Evolutionary conservation across 1,140 invertebrate species (phyloP).

Genomic region (Linepithema humile): DNA sequence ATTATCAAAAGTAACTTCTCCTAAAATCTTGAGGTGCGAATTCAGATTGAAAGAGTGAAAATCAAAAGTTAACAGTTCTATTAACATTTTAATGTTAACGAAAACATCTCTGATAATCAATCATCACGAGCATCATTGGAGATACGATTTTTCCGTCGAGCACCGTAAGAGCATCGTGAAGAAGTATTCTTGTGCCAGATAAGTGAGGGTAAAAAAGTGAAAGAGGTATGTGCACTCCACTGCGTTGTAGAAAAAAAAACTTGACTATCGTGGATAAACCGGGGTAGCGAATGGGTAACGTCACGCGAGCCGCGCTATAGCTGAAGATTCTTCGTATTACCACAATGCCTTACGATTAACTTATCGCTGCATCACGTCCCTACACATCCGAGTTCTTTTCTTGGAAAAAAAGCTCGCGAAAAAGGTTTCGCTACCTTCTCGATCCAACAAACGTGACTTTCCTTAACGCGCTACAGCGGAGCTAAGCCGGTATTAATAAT

Average conservation of each 20-base stretch:
- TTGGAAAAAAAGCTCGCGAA: constrained; percentile 21
- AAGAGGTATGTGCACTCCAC: not conserved
- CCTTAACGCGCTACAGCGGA: not conserved
- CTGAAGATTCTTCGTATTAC: constrained; percentile 56
- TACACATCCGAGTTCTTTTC: constrained; percentile 37
- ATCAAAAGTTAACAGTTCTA: too few species aligned
- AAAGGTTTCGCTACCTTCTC: not conserved
- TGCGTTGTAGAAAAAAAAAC: constrained; percentile 18
- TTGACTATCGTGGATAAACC: constrained; percentile 40
- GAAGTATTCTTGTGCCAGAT: not conserved
- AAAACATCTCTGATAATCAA: not conserved
- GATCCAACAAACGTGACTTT: constrained; percentile 7
- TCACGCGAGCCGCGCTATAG: constrained; percentile 46
- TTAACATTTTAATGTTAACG: too few species aligned
- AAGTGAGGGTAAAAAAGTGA: constrained; percentile 25
- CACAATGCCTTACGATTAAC: constrained; percentile 39
- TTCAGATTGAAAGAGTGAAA: too few species aligned
- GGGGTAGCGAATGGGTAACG: constrained; percentile 34
- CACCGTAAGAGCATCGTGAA: not conserved
- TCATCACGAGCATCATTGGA: not conserved
- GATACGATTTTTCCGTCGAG: not conserved
- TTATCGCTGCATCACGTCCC: constrained; percentile 38
- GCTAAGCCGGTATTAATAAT: not conserved
- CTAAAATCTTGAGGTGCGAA: not conserved
- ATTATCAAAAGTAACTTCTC: not conserved